Evolutionary conservation across 2,797 vertebrate genomes (phyloP).

Genomic region (Micromesistius poutassou): DNA sequence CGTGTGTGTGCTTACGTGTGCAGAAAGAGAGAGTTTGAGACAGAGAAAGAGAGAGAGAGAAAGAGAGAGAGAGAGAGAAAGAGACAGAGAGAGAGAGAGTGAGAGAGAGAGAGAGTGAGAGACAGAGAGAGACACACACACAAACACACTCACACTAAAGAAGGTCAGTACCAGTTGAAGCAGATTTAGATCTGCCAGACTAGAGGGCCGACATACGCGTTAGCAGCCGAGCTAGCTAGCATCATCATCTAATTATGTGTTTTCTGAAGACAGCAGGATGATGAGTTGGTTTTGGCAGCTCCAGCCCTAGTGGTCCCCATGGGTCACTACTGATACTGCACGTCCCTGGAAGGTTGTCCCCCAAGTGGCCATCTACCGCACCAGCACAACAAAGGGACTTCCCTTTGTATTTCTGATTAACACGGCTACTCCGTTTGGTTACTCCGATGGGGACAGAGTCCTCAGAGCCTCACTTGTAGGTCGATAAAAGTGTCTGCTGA

Average conservation of each 20-base stretch:
- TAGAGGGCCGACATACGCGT: neutral
- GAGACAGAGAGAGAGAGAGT: neutral
- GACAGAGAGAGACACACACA: no score
- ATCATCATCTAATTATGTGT: neutral
- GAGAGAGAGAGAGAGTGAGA: neutral
- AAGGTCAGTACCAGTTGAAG: neutral
- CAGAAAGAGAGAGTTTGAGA: neutral
- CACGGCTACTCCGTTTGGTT: neutral
- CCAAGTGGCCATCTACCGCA: neutral
- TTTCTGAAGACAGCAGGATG: neutral
- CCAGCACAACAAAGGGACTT: neutral
- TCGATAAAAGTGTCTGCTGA: no score
- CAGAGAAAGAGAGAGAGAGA: neutral
- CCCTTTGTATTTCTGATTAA: neutral
- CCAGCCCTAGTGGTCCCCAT: neutral
- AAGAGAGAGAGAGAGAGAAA: neutral
- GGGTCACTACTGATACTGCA: neutral
- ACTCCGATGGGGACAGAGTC: neutral
- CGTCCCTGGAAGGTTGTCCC: neutral
- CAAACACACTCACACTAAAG: neutral
- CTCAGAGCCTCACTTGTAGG: neutral
- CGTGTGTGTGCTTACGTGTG: slow-evolving; percentile 5
- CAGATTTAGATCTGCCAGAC: neutral
- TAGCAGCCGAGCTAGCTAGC: neutral
- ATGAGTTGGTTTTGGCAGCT: neutral